A percentile compares a stretch with the other conserved stretches of the same genome.
phyloP scores from a whole-genome alignment of 1,140 invertebrate genomes.

The Saccostrea cuccullata region DNA sequence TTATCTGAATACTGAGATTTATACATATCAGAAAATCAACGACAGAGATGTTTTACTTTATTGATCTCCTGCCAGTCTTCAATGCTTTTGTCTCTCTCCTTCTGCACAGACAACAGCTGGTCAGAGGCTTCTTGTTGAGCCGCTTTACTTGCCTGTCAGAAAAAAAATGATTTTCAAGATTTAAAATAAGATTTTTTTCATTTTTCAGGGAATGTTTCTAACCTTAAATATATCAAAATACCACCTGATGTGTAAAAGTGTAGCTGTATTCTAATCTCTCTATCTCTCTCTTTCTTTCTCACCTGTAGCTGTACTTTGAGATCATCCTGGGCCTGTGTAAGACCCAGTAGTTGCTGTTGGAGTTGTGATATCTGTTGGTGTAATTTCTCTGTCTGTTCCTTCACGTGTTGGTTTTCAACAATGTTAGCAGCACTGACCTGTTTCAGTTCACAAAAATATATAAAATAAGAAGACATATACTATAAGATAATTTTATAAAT shows the following conservation, averaged over 20 bases:
- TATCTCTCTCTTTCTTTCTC: slow-evolving; percentile 43
- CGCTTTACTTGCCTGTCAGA: slow-evolving; percentile 68
- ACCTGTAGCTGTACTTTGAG: slow-evolving; percentile 72
- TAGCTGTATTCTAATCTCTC: too few relatives aligned
- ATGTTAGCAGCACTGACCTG: slow-evolving; percentile 71
- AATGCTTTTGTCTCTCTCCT: slow-evolving; percentile 73
- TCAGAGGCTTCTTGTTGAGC: slow-evolving; percentile 64
- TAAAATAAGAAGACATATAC: too few relatives aligned
- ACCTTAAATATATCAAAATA: too few relatives aligned
- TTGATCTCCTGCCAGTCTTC: slow-evolving; percentile 72
- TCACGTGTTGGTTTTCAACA: slow-evolving; percentile 73
- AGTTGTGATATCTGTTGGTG: slow-evolving; percentile 66
- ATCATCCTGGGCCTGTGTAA: slow-evolving; percentile 71
- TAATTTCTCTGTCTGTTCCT: slow-evolving; percentile 69
- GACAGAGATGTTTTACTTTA: slow-evolving; percentile 60
- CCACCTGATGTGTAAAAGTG: too few relatives aligned
- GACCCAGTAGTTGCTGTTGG: slow-evolving; percentile 56
- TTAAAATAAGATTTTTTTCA: too few relatives aligned
- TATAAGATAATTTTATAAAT: too few relatives aligned
- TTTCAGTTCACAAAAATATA: neutral
- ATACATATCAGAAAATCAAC: too few relatives aligned
- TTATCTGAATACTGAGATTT: too few relatives aligned
- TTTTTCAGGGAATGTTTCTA: too few relatives aligned
- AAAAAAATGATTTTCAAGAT: slow-evolving; percentile 1
- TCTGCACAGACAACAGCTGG: slow-evolving; percentile 69